Evolutionary conservation across 2,113 vertebrate species (phyloP).

Genomic region (Muscicapa adusta): DNA sequence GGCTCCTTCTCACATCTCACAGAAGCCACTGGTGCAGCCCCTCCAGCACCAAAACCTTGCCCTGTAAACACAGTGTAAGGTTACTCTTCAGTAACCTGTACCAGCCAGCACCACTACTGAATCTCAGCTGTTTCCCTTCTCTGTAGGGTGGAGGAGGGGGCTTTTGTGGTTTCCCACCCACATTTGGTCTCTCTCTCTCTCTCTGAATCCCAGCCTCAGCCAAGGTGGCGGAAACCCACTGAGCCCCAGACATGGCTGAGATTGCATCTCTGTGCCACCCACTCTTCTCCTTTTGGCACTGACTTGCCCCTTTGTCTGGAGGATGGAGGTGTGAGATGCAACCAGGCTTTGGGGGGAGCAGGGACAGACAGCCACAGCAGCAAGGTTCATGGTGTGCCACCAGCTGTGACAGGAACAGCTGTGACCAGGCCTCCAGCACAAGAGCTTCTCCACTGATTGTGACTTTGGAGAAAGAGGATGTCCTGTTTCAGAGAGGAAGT

Average conservation of each 20-base stretch:
- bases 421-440: accelerated
- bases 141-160: conserved; percentile 37
- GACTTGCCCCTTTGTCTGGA: background rate
- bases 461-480: background rate
- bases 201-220: conserved; percentile 62
- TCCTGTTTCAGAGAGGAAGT: background rate
- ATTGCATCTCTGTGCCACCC: conserved; percentile 61
- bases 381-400: accelerated
- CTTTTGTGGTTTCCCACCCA: conserved; percentile 66
- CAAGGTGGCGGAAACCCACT: conserved; percentile 59
- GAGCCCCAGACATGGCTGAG: conserved; percentile 53
- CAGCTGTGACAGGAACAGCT: background rate
- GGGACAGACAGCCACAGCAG: background rate
- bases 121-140: conserved; percentile 58
- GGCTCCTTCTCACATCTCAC: background rate
- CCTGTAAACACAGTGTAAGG: background rate
- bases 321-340: background rate
- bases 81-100: background rate
- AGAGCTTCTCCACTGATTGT: background rate
- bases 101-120: background rate
- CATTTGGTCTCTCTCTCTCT: conserved; percentile 45
- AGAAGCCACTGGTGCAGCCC: background rate
- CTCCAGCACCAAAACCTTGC: background rate
- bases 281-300: conserved; percentile 23
- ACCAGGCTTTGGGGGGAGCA: background rate